Percentiles rank a stretch among this genome's conserved stretches.
Conservation (phyloP, 2,888 invertebrate species). For the Philereme transversata region DNA sequence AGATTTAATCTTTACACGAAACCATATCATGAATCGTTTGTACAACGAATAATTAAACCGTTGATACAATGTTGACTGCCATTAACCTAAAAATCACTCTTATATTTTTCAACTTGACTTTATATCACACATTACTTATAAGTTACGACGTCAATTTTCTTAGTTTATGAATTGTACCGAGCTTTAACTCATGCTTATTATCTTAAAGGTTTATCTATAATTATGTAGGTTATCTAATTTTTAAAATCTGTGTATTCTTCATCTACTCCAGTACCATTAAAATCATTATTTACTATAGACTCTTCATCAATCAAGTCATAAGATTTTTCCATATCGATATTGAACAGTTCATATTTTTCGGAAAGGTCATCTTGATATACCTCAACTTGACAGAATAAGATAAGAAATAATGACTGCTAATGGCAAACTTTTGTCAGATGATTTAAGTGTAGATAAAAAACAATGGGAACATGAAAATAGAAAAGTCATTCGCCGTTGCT, state of each 20-base stretch:
- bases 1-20: too few species aligned
- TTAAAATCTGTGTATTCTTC: constrained; percentile 5
- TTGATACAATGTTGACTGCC: too few species aligned
- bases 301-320: constrained; percentile 25
- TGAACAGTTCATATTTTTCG: constrained; percentile 26
- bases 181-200: constrained; percentile 1
- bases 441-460: constrained; percentile 19
- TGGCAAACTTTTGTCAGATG: constrained; percentile 25
- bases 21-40: too few species aligned
- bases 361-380: constrained; percentile 39
- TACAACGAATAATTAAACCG: too few species aligned
- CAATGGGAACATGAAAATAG: too few species aligned
- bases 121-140: too few species aligned
- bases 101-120: too few species aligned
- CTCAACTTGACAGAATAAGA: constrained; percentile 32
- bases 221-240: constrained; percentile 12
- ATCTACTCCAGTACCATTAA: constrained; percentile 24
- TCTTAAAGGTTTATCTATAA: constrained; percentile 13
- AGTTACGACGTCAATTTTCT: background rate
- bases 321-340: constrained; percentile 28
- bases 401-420: constrained; percentile 30
- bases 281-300: constrained; percentile 25
- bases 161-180: background rate
- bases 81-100: too few species aligned
- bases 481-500: too few species aligned